Percentiles rank a stretch among this genome's conserved stretches.
Conservation (phyloP, 2,888 invertebrate species). For the Drosophila suboccidentalis region DNA sequence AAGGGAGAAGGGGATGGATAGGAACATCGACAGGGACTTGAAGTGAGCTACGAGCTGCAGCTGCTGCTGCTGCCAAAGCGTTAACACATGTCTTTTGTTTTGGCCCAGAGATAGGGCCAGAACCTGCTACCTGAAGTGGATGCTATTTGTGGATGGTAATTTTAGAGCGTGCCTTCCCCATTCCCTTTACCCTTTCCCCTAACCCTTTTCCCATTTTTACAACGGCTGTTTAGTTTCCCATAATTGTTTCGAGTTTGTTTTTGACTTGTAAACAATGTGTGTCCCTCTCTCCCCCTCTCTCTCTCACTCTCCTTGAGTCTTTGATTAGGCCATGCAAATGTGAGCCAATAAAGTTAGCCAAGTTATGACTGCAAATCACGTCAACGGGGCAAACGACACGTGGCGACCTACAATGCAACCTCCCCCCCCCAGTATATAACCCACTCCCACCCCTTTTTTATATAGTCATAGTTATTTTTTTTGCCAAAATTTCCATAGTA, state of each 20-base stretch:
- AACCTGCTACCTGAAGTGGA: conserved; percentile 46
- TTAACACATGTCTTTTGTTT: conserved; percentile 39
- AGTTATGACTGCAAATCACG: conserved; percentile 77
- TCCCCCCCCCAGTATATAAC: no score
- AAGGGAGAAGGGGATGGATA: conserved; percentile 6
- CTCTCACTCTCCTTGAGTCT: neutral
- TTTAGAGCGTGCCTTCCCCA: conserved; percentile 8
- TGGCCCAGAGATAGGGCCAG: conserved; percentile 36
- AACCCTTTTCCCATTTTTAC: no score
- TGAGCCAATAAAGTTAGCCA: conserved; percentile 64
- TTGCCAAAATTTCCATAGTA: conserved; percentile 65
- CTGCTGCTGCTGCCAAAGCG: conserved; percentile 42
- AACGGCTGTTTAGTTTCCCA: conserved; percentile 21
- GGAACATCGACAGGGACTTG: neutral
- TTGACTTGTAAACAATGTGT: conserved; percentile 69
- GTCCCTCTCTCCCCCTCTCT: neutral
- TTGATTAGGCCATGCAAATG: conserved; percentile 67
- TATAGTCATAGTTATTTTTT: conserved; percentile 21
- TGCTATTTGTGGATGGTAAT: conserved; percentile 46
- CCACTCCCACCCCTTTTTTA: neutral
- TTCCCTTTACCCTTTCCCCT: no score
- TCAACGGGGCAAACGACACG: conserved; percentile 61
- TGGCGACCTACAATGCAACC: conserved; percentile 64
- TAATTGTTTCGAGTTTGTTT: conserved; percentile 67
- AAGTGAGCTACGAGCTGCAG: conserved; percentile 37